Evolutionary conservation across 2,113 vertebrate species (phyloP).

Genomic region (Lagopus muta): DNA sequence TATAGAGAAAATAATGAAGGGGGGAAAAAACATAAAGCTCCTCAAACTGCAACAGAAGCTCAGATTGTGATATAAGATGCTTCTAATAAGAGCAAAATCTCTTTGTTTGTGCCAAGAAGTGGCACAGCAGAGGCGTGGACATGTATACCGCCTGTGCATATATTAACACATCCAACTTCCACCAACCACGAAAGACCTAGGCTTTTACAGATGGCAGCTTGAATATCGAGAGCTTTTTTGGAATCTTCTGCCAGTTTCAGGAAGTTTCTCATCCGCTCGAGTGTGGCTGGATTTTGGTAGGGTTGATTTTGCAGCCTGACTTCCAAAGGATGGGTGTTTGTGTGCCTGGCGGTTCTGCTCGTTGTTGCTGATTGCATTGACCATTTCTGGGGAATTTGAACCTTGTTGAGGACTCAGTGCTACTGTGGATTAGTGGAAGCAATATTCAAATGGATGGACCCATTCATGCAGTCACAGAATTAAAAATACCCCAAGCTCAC

Average conservation of each 20-base stretch:
- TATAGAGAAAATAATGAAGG: not conserved
- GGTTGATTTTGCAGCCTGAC: not conserved
- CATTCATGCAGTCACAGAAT: not conserved
- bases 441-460: not conserved
- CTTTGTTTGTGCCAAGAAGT: not conserved
- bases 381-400: not conserved
- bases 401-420: not conserved
- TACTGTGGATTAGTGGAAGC: not conserved
- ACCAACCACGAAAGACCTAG: not conserved
- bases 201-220: not conserved
- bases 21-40: not conserved
- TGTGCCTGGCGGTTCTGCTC: fast-evolving
- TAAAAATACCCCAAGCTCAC: not conserved
- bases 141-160: not conserved
- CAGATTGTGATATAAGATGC: not conserved
- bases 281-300: not conserved
- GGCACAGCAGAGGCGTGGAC: conserved; percentile 29
- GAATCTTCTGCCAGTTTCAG: not conserved
- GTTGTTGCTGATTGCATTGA: fast-evolving
- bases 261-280: not conserved
- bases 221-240: not conserved
- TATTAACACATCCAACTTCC: not conserved
- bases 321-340: fast-evolving
- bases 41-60: not conserved
- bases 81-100: conserved; percentile 1